phyloP scores from a whole-genome alignment of 2,888 invertebrate species.

The Hydraecia micacea region DNA sequence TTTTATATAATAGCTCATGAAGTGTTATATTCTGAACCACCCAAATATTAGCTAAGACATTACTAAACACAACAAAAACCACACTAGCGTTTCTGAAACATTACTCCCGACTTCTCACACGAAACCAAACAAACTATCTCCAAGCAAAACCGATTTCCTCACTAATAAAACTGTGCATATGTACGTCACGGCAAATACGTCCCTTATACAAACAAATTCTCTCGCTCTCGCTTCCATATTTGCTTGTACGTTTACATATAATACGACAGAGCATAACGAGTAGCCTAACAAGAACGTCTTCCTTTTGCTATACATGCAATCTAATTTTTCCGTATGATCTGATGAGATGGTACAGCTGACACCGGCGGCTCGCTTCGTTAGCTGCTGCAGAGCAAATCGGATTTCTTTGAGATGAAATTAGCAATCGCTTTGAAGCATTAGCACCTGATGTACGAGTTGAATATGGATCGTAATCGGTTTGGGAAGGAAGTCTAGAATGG shows the following conservation, averaged over 20 bases:
- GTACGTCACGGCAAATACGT: constrained; percentile 55
- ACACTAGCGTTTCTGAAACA: neutral
- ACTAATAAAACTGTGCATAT: constrained; percentile 53
- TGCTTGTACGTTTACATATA: constrained; percentile 57
- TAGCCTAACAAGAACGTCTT: constrained; percentile 63
- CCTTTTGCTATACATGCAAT: constrained; percentile 68
- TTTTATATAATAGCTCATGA: neutral
- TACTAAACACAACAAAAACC: neutral
- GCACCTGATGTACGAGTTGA: constrained; percentile 70
- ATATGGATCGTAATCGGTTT: constrained; percentile 46
- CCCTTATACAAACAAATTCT: constrained; percentile 61
- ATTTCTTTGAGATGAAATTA: constrained; percentile 85
- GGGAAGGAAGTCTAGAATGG: neutral
- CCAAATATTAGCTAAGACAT: neutral
- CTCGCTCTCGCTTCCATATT: constrained; percentile 54
- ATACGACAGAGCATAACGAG: constrained; percentile 62
- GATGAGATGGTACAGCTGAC: constrained; percentile 78
- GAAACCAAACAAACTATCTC: constrained; percentile 33
- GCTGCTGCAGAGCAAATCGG: constrained; percentile 71
- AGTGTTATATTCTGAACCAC: neutral
- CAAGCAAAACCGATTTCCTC: constrained; percentile 47
- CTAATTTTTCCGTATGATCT: constrained; percentile 80
- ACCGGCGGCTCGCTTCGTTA: constrained; percentile 81
- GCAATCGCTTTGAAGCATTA: constrained; percentile 84
- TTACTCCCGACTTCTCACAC: constrained; percentile 1